These are phyloP conservation scores for mouse (Mus musculus) DNA, from an alignment of 2,113 vertebrate species.

Conservation along the genomic window GRCm39 chr13:16116501-16117000, in stretches of 20 bases:
- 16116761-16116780: not conserved
- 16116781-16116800: not conserved
- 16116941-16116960: not conserved
- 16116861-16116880: fast-evolving
- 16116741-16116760: not conserved
- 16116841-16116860: not conserved
- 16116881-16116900: not conserved
- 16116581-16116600: constrained; percentile 1
- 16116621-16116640: not conserved
- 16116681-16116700: not conserved
- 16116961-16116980: not conserved
- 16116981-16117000: not conserved
- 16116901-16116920: not conserved
- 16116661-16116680: not conserved
- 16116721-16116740: not conserved
- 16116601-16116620: not conserved
- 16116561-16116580: not conserved
- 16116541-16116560: not conserved
- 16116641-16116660: not conserved
- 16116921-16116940: not conserved
- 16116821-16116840: not conserved
- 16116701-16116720: not conserved
- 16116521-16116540: not conserved
- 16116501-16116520: not conserved
- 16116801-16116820: not conserved